These are phyloP conservation scores for Brachionus rubens DNA, from an alignment of 1,140 invertebrate genomes.

Conservation along the genomic window DNA sequence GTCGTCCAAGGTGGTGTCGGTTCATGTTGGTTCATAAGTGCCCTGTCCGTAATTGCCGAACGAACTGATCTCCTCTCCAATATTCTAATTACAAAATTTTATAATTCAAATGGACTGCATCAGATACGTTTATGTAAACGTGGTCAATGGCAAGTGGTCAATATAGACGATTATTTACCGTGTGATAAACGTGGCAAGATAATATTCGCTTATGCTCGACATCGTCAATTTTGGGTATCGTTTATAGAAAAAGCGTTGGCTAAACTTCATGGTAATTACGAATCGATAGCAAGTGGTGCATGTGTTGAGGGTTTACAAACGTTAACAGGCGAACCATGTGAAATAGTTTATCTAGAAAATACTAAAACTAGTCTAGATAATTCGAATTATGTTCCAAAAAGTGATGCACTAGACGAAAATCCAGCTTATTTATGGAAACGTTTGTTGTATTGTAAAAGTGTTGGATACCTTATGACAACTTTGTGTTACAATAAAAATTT, in stretches of 20 bases:
- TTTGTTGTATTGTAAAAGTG: not conserved
- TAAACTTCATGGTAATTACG: slow-evolving; percentile 90
- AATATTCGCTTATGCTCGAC: slow-evolving; percentile 76
- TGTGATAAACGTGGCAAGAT: slow-evolving; percentile 67
- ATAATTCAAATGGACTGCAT: slow-evolving; percentile 84
- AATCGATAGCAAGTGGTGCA: slow-evolving; percentile 85
- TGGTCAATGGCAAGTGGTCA: slow-evolving; percentile 87
- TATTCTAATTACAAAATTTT: slow-evolving; percentile 81
- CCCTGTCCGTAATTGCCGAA: slow-evolving; percentile 90
- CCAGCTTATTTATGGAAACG: not conserved
- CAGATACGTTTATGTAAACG: slow-evolving; percentile 78
- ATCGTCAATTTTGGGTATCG: slow-evolving; percentile 94
- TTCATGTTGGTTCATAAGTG: slow-evolving; percentile 56
- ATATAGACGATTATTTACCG: slow-evolving; percentile 91
- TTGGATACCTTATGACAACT: slow-evolving; percentile 41
- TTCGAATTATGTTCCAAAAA: not conserved
- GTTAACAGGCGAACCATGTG: slow-evolving; percentile 71
- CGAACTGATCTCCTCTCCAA: slow-evolving; percentile 83
- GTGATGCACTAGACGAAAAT: not conserved
- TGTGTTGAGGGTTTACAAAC: slow-evolving; percentile 92
- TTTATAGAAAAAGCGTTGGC: slow-evolving; percentile 97
- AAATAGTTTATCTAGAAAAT: slow-evolving; percentile 50
- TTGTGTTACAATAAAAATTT: slow-evolving; percentile 50
- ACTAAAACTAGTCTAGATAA: not conserved
- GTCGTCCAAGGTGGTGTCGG: slow-evolving; percentile 44